A percentile compares a stretch with the other conserved stretches of the same genome.
phyloP scores from a whole-genome alignment of 2,888 invertebrate genomes.

The Drosophila melanocephala region DNA sequence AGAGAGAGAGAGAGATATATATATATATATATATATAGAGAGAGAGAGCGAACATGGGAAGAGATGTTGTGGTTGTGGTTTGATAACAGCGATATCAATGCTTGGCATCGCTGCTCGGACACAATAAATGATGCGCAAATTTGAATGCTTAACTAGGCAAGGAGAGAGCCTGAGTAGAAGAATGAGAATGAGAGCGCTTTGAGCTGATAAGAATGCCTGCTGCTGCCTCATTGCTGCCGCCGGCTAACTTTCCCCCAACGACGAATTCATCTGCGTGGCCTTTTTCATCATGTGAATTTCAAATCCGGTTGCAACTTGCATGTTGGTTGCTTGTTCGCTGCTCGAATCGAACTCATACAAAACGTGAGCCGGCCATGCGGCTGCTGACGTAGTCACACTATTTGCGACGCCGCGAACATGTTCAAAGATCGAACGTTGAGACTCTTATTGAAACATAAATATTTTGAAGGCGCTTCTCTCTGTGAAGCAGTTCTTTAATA shows the following conservation, averaged over 20 bases:
- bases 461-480: background rate
- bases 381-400: conserved; percentile 29
- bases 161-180: conserved; percentile 6
- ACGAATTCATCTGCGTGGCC: conserved; percentile 19
- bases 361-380: conserved; percentile 42
- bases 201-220: conserved; percentile 36
- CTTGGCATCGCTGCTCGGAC: conserved; percentile 23
- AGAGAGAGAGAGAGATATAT: background rate
- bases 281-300: conserved; percentile 11
- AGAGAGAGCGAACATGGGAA: conserved; percentile 3
- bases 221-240: conserved; percentile 3
- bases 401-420: conserved; percentile 23
- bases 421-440: conserved; percentile 42
- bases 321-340: conserved; percentile 14
- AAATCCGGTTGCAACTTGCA: conserved; percentile 37
- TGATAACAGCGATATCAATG: conserved; percentile 60
- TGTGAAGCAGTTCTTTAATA: background rate
- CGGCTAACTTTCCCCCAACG: conserved; percentile 35
- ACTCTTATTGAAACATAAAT: background rate
- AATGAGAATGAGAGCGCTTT: conserved; percentile 13
- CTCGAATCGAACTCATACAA: conserved; percentile 50
- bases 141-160: conserved; percentile 36
- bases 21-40: background rate
- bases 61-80: conserved; percentile 26
- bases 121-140: conserved; percentile 67